phyloP scores from a whole-genome alignment of 2,113 vertebrate species.

The Taxidea taxus region DNA sequence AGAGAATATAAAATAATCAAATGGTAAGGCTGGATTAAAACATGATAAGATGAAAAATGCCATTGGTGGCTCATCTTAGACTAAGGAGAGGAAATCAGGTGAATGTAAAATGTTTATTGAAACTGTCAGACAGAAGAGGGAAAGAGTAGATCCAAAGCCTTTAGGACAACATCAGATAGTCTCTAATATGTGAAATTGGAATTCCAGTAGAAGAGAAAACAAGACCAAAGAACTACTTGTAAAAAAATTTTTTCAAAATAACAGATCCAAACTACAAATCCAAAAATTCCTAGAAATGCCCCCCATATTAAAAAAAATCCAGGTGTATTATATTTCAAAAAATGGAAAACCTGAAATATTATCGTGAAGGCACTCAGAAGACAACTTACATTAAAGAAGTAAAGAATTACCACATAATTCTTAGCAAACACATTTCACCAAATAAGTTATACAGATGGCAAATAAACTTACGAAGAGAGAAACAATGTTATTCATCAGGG shows the following conservation, averaged over 20 bases:
- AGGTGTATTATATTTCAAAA: not conserved
- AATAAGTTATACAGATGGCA: not conserved
- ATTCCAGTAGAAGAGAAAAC: not conserved
- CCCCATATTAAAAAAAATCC: not conserved
- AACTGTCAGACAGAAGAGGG: not conserved
- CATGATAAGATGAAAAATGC: not conserved
- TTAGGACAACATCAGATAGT: not conserved
- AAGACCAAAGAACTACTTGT: not conserved
- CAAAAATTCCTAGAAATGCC: not conserved
- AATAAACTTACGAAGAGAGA: not conserved
- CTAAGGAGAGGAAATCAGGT: not conserved
- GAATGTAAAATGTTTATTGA: not conserved
- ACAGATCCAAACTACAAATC: not conserved
- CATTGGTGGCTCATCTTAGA: not conserved
- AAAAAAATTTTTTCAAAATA: not conserved
- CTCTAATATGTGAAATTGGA: not conserved
- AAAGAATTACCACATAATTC: not conserved
- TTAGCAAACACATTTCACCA: not conserved
- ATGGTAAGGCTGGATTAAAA: not conserved
- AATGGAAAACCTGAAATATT: not conserved
- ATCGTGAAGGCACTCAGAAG: not conserved
- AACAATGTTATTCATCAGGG: not conserved
- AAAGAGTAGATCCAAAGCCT: not conserved
- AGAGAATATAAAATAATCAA: not conserved
- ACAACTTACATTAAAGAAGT: not conserved